Base-by-base conservation (phyloP, 2,888 invertebrate species). In the Merodon equestris region DNA sequence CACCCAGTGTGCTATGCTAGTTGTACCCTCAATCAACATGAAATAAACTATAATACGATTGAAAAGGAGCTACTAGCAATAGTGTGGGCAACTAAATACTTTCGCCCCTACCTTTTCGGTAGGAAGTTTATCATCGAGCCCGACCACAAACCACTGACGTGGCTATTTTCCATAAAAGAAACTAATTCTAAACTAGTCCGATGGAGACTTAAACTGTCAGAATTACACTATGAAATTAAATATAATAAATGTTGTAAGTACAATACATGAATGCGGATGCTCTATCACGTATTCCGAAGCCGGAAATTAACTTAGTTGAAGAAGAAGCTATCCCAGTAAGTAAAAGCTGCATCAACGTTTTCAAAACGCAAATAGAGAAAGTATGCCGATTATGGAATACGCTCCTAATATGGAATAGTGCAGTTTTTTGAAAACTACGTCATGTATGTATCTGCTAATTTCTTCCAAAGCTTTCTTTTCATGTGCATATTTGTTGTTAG, bases 151-250 rank as follows among this genome's bases (percentile, higher is more conserved):
- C 38, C 64, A 1, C 36, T 53, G 1, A 53, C 45, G 10, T 58
- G 44, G 57, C 10, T 66, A 14, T 66, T 66, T 27, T 74, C 68
- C 7, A 13, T 82, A 2, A 84, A 84, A 61, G 84, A 84, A 27
- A 82, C 83, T n/a, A 82, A 82, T 19, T 81, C 83, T 0, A 79
- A 83, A 51, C 50, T 87, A 3, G 61, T 84, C 0, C 48, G 85
- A 17, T 86, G 85, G 85, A 58, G 83, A 47, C 54, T 86, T 7
- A 82, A 83, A 77, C 67, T 85, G 4, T 74, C 82, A 14, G 84
- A 85, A 61, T 86, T 81, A 56, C 83, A 85, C 13, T 86, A 83
- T 47, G 75, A 81, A 40, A 77, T 86, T 10, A 48, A 71, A 40
- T 83, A 82, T 17, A 81, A 82, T 15, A 84, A 82, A 51, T 72